These are phyloP conservation scores for Netelia virgata DNA, from an alignment of 2,888 invertebrate genomes.

Conservation along the genomic window DNA sequence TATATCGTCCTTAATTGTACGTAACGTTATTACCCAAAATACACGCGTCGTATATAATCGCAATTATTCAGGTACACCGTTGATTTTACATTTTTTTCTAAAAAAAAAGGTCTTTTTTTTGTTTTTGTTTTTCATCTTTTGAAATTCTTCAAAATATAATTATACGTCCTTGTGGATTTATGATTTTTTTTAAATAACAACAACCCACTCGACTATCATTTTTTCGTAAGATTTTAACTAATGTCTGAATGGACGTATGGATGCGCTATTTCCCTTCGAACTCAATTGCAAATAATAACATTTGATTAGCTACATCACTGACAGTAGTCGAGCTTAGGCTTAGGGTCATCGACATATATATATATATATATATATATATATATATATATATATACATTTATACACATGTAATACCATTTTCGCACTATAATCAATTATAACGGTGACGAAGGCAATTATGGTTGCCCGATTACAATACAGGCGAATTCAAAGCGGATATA, in stretches of 20 bases:
- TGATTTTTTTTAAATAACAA: slow-evolving; percentile 15
- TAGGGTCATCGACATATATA: slow-evolving; percentile 54
- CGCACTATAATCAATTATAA: slow-evolving; percentile 44
- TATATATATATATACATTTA: slow-evolving; percentile 37
- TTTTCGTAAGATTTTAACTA: slow-evolving; percentile 64
- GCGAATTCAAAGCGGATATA: slow-evolving; percentile 36
- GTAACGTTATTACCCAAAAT: slow-evolving; percentile 32
- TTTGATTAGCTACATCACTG: slow-evolving; percentile 23
- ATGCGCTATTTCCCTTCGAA: slow-evolving; percentile 69
- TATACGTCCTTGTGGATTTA: slow-evolving; percentile 28
- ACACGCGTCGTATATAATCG: slow-evolving; percentile 52
- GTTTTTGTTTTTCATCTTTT: slow-evolving; percentile 3
- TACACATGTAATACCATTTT: slow-evolving; percentile 7
- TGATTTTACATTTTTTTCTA: slow-evolving; percentile 44
- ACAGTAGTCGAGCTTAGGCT: slow-evolving; percentile 52
- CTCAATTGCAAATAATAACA: slow-evolving; percentile 60
- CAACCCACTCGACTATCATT: slow-evolving; percentile 49
- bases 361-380: slow-evolving; percentile 38
- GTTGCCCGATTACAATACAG: slow-evolving; percentile 35
- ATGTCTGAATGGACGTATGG: slow-evolving; percentile 71
- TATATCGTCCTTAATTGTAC: slow-evolving; percentile 55
- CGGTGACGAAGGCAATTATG: slow-evolving; percentile 47
- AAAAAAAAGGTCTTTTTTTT: too few species aligned
- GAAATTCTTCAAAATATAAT: slow-evolving; percentile 17
- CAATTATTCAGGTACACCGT: slow-evolving; percentile 63